Conservation (phyloP, 2,113 vertebrate species). For the Podiceps cristatus region DNA sequence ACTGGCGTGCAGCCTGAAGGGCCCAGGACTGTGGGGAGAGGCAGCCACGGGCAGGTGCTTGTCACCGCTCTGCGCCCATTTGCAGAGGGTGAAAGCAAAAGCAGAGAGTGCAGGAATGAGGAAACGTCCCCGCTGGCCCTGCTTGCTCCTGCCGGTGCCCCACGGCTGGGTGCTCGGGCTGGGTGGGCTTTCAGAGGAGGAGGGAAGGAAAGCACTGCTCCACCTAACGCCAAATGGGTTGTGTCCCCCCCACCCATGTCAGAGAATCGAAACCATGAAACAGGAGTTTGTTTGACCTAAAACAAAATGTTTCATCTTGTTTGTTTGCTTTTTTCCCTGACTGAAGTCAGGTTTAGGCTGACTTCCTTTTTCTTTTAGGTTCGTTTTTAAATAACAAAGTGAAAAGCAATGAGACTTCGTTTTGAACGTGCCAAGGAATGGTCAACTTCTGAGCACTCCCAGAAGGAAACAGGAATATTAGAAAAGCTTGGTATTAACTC, state of each 20-base stretch:
- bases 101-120: constrained; percentile 1
- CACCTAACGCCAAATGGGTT: background rate
- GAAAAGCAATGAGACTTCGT: background rate
- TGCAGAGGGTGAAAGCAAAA: background rate
- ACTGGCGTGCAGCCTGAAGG: background rate
- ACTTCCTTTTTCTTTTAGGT: constrained; percentile 31
- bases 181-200: background rate
- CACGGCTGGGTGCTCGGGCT: fast-evolving
- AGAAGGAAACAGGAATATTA: background rate
- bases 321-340: background rate
- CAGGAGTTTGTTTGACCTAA: background rate
- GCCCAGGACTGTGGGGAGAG: background rate
- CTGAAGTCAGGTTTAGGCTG: background rate
- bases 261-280: background rate
- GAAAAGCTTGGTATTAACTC: background rate
- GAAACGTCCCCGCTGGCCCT: background rate
- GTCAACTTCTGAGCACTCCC: background rate
- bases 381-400: background rate
- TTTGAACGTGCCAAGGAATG: background rate
- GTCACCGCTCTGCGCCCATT: fast-evolving
- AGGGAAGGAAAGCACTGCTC: background rate
- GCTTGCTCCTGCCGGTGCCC: background rate
- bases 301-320: background rate
- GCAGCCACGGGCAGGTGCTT: background rate
- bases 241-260: background rate